Conservation (phyloP, 2,888 invertebrate genomes). For the Andrena camellia region DNA sequence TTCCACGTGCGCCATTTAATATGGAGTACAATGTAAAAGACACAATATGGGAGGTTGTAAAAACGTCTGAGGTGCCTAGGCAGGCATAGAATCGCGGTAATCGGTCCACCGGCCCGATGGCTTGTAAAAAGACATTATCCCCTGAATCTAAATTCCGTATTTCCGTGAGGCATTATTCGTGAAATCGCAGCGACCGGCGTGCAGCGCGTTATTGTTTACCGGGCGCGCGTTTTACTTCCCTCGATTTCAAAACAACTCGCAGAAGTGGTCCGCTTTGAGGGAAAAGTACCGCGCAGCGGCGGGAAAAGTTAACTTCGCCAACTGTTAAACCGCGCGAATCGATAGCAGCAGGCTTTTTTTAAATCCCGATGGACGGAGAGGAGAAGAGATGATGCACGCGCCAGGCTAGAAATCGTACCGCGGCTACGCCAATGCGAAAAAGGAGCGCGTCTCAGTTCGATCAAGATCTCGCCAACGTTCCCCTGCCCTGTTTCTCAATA, state of each 20-base stretch:
- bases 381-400: constrained; percentile 15
- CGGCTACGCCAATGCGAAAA: constrained; percentile 14
- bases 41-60: no score
- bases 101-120: no score
- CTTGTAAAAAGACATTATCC: no score
- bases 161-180: neutral
- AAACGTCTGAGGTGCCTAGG: no score
- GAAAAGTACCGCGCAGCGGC: constrained; percentile 43
- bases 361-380: constrained; percentile 42
- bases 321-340: constrained; percentile 61
- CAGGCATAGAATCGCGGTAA: no score
- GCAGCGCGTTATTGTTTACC: constrained; percentile 32
- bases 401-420: constrained; percentile 34
- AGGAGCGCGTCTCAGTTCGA: constrained; percentile 3
- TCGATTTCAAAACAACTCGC: constrained; percentile 50
- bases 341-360: constrained; percentile 51
- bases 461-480: constrained; percentile 21
- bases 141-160: neutral
- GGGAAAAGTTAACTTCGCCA: constrained; percentile 54
- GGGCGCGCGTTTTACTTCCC: constrained; percentile 38
- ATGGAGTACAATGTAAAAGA: no score
- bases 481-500: neutral
- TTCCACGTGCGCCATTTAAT: no score
- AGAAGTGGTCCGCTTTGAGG: constrained; percentile 60
- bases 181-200: neutral